Conservation (phyloP, 1,140 invertebrate genomes). For the Thrips palmi region DNA sequence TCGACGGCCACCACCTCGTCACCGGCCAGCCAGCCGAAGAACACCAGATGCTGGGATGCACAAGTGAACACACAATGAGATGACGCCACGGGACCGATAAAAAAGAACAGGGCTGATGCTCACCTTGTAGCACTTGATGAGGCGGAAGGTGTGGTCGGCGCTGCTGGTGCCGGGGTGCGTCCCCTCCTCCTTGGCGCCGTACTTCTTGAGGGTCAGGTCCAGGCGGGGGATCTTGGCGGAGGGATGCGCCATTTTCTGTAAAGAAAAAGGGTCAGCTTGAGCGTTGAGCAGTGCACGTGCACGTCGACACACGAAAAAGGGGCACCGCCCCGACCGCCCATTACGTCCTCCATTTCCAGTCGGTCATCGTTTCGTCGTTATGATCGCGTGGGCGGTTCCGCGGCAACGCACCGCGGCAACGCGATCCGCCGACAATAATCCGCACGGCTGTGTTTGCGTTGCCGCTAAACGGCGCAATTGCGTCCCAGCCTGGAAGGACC, state of each 20-base stretch:
- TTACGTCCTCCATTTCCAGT: no score
- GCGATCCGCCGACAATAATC: no score
- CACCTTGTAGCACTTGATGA: constrained; percentile 30
- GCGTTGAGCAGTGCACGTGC: no score
- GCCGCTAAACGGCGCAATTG: no score
- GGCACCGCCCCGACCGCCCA: no score
- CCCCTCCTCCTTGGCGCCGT: constrained; percentile 21
- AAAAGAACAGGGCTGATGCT: constrained; percentile 6
- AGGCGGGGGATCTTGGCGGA: constrained; percentile 23
- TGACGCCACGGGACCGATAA: not conserved
- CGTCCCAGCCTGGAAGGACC: no score
- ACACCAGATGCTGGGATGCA: constrained; percentile 40
- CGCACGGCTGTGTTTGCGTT: no score
- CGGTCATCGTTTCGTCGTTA: no score
- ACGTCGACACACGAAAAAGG: no score
- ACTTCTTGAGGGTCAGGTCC: constrained; percentile 17
- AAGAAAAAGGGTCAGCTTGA: constrained; percentile 6
- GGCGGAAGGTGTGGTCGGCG: constrained; percentile 22
- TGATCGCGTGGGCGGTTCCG: no score
- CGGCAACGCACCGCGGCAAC: no score
- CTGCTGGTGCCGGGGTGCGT: constrained; percentile 18
- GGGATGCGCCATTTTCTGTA: constrained; percentile 19
- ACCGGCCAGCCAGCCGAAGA: constrained; percentile 32
- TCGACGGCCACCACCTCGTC: constrained; percentile 46
- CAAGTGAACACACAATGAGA: constrained; percentile 5